Base-by-base conservation (phyloP, 2,888 invertebrate species). In the Trichogramma dendrolimi region DNA sequence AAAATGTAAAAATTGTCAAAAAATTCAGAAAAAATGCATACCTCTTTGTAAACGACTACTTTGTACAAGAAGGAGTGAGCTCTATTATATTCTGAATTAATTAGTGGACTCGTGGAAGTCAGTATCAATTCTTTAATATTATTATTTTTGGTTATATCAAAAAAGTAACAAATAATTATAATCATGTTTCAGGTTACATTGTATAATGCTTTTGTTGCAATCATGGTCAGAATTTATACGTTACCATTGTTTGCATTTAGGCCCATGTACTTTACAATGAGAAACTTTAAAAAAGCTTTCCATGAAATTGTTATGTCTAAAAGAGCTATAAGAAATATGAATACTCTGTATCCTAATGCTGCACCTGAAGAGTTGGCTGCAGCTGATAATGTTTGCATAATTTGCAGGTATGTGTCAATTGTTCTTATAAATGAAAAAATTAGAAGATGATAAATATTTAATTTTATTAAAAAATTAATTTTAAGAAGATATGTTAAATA, bases 241-340 rank as follows among this genome's bases (percentile, higher is more conserved):
- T 84, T 99, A 76, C 99, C 99, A 41, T 83, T 99, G 72, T 99
- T 99, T 82, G 96, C 97, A 46, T 94, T 99, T 81, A 85, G 99
- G 68, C 99, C 99, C 4, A 97, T 99, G 94, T 99, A 99, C 82
- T 91, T 97, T 76, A 95, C 98, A n/a, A 89, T 98, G 84, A 88
- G 96, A 79, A 92, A 94, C 74, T 96, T 99, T 82, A 97, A 97
- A 79, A 97, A 97, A 81, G 96, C 99, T 1, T 87, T 96, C 71
- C 94, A 92, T 72, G 99, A 99, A 81, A 97, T 99, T 41, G 92
- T 99, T 14, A 85, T 97, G 82, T 99, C 98, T 0, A 86, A 97
- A 64, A 86, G 96, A 70, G 97, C 98, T 1, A 98, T 98, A 68
- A 89, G 94, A 70, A 96, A 97, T 77, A 97, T 98, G 96, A 97